These are phyloP conservation scores for Rhynchophorus ferrugineus DNA, from an alignment of 1,140 invertebrate genomes.

Conservation along the genomic window DNA sequence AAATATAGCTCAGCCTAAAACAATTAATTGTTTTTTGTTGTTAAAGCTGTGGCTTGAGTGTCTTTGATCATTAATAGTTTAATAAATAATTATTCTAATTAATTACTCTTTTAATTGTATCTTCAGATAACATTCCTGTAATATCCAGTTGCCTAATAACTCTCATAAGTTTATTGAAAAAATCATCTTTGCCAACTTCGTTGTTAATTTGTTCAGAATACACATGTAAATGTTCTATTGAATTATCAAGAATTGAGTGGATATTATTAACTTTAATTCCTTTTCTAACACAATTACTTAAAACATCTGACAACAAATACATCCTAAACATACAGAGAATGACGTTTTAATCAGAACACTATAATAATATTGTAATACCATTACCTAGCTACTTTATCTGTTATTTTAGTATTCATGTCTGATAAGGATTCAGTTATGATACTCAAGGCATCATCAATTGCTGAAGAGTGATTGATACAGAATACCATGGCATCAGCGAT, in stretches of 20 bases:
- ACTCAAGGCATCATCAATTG: conserved; percentile 89
- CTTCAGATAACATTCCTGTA: conserved; percentile 90
- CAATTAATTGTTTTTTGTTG: conserved; percentile 50
- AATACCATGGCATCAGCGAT: conserved; percentile 95
- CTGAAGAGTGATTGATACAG: conserved; percentile 94
- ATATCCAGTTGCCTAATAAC: conserved; percentile 95
- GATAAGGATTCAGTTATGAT: conserved; percentile 78
- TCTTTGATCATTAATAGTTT: too few species aligned
- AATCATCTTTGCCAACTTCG: conserved; percentile 84
- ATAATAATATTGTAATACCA: background rate
- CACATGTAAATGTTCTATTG: conserved; percentile 41
- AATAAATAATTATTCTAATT: too few species aligned
- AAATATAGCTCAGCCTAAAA: conserved; percentile 14
- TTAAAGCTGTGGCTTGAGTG: too few species aligned
- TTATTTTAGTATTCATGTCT: conserved; percentile 70
- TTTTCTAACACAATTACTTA: conserved; percentile 10
- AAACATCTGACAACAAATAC: conserved; percentile 15
- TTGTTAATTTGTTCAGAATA: conserved; percentile 81
- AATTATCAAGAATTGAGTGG: background rate
- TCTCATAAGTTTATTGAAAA: conserved; percentile 83
- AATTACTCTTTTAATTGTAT: conserved; percentile 82
- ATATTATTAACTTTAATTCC: conserved; percentile 1
- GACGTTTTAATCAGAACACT: background rate
- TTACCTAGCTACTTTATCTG: conserved; percentile 87
- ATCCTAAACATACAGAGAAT: too few species aligned